A percentile compares a stretch with the other conserved stretches of the same genome.
Evolutionary conservation across 1,140 invertebrate genomes (phyloP).

Genomic region (Drosophila azteca): DNA sequence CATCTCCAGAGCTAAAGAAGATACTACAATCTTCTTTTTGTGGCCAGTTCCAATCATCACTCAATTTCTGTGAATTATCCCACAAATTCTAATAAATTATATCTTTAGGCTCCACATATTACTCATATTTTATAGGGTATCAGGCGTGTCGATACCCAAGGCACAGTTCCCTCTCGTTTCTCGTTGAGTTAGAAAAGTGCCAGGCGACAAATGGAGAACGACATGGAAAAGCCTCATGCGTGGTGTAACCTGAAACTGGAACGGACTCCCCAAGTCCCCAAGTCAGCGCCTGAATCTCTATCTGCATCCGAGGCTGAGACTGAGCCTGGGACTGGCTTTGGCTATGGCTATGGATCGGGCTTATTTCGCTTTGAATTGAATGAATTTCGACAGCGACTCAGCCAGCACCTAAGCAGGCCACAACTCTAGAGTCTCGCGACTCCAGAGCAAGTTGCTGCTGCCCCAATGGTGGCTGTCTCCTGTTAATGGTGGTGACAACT

Average conservation of each 20-base stretch:
- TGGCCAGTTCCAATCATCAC: too few relatives aligned
- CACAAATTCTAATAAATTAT: too few relatives aligned
- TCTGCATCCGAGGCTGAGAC: slow-evolving; percentile 18
- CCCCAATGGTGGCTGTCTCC: not conserved
- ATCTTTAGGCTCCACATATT: too few relatives aligned
- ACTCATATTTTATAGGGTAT: too few relatives aligned
- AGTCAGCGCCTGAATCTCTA: slow-evolving; percentile 10
- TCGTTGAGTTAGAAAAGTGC: slow-evolving; percentile 41
- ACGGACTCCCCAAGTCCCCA: slow-evolving; percentile 21
- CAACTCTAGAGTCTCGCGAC: not conserved
- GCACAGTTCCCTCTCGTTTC: too few relatives aligned
- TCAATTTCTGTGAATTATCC: too few relatives aligned
- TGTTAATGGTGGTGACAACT: slow-evolving; percentile 40
- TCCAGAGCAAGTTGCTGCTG: too few relatives aligned
- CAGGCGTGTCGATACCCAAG: too few relatives aligned
- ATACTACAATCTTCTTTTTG: too few relatives aligned
- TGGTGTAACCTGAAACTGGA: slow-evolving; percentile 54
- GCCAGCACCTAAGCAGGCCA: slow-evolving; percentile 14
- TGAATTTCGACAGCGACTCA: slow-evolving; percentile 72
- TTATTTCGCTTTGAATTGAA: slow-evolving; percentile 53
- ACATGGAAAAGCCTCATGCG: slow-evolving; percentile 56
- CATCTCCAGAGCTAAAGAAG: too few relatives aligned
- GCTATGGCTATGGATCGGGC: slow-evolving; percentile 1
- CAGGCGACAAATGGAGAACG: slow-evolving; percentile 70
- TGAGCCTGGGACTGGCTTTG: slow-evolving; percentile 42